Evolutionary conservation across 2,797 vertebrate genomes (phyloP), one percentile per base, ranked within the genome.

Genomic region (Lerista edwardsae): DNA sequence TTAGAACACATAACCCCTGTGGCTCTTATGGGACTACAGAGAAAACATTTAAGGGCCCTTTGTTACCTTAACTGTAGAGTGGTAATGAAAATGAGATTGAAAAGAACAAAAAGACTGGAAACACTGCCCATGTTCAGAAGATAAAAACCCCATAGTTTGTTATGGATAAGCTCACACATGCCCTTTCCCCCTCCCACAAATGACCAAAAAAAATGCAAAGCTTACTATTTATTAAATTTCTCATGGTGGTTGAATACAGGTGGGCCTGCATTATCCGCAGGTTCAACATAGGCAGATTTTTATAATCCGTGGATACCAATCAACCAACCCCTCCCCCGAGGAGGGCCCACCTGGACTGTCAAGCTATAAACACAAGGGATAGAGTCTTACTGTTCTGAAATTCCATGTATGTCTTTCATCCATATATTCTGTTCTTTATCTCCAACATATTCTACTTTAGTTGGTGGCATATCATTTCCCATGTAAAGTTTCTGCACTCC

Each of bases 401-500:
- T 94, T 92, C 97, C 97, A 91, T 99, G 98, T 76, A 98, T 94
- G 11, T 99, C 98, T 94, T 98, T 99, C 83, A 97, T 62, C 98
- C 98, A 99, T 0, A 96, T 95, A 86, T 96, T 98, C 91, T 98
- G 96, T 47, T 99, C 98, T 91, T 98, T 98, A 90, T 98, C 98
- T 89, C 96, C 96, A 88, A 98, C 89, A 34, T 94, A 96, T 11
- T 89, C 84, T 82, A 98, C 96, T 96, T 97, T 98, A 83, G 95
- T 95, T 27, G 98, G 97, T 47, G 98, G 97, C 27, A 95, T 96
- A 34, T 94, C 94, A 88, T 94, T 95, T 27, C 96, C 95, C 85
- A 94, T 90, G 88, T 98, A 99, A 87, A 98, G 92, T 84, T 94
- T 97, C 92, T 99, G 98, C 79, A 96, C 95, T 86, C 97, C 97